Conservation (phyloP, 2,888 invertebrate species). For the Lycocerus yunnanus region DNA sequence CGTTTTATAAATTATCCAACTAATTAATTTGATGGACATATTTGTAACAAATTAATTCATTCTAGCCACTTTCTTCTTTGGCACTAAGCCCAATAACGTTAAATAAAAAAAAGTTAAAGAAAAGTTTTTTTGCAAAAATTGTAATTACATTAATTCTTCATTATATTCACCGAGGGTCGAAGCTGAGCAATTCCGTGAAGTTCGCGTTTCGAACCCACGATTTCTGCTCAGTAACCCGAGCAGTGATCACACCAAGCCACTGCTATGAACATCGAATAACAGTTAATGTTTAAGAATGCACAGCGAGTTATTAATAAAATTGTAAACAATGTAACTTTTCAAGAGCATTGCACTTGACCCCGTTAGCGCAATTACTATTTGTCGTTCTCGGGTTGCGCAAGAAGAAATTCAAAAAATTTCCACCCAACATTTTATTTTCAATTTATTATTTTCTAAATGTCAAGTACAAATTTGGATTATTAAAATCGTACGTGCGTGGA, state of each 20-base stretch:
- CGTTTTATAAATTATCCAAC: neutral
- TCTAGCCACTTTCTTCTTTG: neutral
- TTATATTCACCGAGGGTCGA: too few relatives aligned
- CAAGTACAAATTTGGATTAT: neutral
- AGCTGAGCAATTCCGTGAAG: too few relatives aligned
- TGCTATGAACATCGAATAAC: neutral
- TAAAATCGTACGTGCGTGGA: neutral
- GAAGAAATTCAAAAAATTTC: neutral
- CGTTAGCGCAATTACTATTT: neutral
- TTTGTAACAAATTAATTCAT: neutral
- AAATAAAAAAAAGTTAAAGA: too few relatives aligned
- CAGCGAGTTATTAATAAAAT: neutral
- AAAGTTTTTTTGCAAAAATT: too few relatives aligned
- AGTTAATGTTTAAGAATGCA: neutral
- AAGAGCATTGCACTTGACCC: conserved; percentile 15
- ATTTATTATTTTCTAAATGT: neutral
- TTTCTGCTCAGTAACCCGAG: too few relatives aligned
- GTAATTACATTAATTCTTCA: too few relatives aligned
- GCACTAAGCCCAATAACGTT: neutral
- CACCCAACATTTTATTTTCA: neutral
- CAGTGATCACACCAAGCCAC: too few relatives aligned
- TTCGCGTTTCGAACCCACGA: neutral
- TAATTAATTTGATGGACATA: neutral
- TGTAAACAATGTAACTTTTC: neutral
- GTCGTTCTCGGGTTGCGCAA: neutral